Percentiles rank a stretch among this genome's conserved stretches.
Conservation (phyloP, 1,140 invertebrate genomes). For the Gryllus bimaculatus region DNA sequence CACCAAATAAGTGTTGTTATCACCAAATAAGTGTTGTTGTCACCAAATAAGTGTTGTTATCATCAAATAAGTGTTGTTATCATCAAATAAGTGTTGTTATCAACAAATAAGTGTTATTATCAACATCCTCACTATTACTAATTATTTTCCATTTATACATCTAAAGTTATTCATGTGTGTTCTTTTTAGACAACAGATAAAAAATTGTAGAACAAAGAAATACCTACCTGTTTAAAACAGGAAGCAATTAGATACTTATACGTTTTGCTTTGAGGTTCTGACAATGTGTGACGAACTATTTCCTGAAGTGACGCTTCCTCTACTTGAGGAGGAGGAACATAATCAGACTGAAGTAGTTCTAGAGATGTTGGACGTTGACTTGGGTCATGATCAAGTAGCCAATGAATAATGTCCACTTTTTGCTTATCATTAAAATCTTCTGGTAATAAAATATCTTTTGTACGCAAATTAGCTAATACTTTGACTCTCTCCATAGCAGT, state of each 20-base stretch:
- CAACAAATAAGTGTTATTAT: background rate
- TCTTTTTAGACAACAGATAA: background rate
- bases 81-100: background rate
- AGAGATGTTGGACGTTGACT: constrained; percentile 59
- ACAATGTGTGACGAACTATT: constrained; percentile 62
- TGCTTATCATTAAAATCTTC: constrained; percentile 44
- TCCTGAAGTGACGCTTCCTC: constrained; percentile 72
- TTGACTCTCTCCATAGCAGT: constrained; percentile 85
- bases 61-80: background rate
- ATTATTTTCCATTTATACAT: too few species aligned
- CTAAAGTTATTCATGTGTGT: too few species aligned
- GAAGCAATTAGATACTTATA: constrained; percentile 68
- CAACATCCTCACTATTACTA: background rate
- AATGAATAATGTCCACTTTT: constrained; percentile 40
- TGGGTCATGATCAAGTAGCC: constrained; percentile 79
- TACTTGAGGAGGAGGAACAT: constrained; percentile 65
- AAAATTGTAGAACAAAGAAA: background rate
- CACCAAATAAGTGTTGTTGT: background rate
- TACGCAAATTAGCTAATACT: constrained; percentile 59
- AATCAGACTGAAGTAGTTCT: constrained; percentile 69
- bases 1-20: background rate
- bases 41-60: background rate
- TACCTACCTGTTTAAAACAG: constrained; percentile 50
- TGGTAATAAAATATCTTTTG: constrained; percentile 56
- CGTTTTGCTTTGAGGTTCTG: constrained; percentile 68